Base-by-base conservation (phyloP, 37 sponge, comb jelly and placozoan genomes). In the Chondrosia reniformis region DNA sequence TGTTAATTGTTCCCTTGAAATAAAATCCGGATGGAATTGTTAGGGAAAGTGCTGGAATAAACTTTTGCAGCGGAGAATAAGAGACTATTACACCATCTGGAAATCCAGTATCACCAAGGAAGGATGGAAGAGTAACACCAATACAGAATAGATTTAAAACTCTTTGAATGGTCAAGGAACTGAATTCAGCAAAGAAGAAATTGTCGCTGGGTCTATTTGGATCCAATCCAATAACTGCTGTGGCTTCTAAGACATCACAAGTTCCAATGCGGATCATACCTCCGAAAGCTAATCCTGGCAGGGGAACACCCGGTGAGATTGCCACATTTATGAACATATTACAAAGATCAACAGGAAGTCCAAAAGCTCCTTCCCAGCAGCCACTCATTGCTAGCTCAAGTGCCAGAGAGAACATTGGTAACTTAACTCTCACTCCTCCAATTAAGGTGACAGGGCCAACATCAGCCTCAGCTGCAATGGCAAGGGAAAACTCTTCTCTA, bases 311-410 rank as follows among this genome's bases (percentile, higher is more conserved):
- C 25, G 82, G 82, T 21, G 33, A 17, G 19, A 81, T 10, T 15
- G 82, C 21, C 25, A 74, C 49, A 3, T 45, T 22, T 4, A 65
- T 1, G 32, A 31, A 43, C 3, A 81, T 44, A 38, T 74, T 56
- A 33, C 82, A 81, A 8, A 81, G 57, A 34, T 45, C 72, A 21
- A 30, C n/a, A 12, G 40, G 22, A 27, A 58, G 28, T 0, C 75
- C 75, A 58, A 81, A 81, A 27, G 82, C 62, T 33, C 34, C 36
- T 7, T 80, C 27, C 80, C 80, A 80, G 52, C 80, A 80, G 25
- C 80, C 71, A 67, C 24, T 38, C 75, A 81, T 81, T 30, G 74
- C 34, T 36, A 56, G 37, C 28, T 81, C 75, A 44, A 81, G 45
- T 2, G 34, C 33, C 3, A 81, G 55, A 43, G 72, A 69, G 4